Conservation (phyloP, 2,797 vertebrate genomes). For the Pipistrellus pygmaeus region DNA sequence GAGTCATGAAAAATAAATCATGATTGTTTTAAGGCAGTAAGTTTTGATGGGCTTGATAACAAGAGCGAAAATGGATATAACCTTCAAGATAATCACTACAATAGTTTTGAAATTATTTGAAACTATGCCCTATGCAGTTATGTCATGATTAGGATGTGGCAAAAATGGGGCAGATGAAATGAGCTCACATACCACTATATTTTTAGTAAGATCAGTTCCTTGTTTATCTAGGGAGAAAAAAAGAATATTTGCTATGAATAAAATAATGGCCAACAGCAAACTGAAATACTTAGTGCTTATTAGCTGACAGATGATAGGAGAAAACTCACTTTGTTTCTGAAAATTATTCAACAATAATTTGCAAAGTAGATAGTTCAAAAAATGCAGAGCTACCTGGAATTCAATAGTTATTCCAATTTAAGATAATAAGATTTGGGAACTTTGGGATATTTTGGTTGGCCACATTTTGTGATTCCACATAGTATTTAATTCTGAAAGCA, state of each 20-base stretch:
- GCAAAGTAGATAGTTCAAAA: background rate
- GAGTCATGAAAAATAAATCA: background rate
- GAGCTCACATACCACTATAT: background rate
- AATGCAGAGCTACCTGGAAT: background rate
- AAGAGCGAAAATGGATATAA: background rate
- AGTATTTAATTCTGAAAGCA: conserved; percentile 17
- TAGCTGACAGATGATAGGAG: background rate
- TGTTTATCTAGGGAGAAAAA: background rate
- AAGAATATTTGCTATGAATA: conserved; percentile 8
- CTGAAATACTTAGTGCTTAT: background rate
- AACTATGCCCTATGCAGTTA: background rate
- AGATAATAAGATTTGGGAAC: background rate
- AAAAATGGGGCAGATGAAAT: background rate
- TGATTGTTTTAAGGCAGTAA: background rate
- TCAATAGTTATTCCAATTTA: background rate
- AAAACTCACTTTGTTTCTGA: conserved; percentile 16
- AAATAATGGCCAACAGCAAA: background rate
- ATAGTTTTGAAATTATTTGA: background rate
- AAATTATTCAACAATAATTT: conserved; percentile 4
- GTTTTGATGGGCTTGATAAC: background rate
- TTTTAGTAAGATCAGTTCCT: background rate
- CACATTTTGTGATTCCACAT: background rate
- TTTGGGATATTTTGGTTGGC: background rate
- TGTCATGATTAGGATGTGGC: background rate
- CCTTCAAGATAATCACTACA: background rate